phyloP scores from a whole-genome alignment of 2,888 invertebrate species.

The Machimus rusticus region DNA sequence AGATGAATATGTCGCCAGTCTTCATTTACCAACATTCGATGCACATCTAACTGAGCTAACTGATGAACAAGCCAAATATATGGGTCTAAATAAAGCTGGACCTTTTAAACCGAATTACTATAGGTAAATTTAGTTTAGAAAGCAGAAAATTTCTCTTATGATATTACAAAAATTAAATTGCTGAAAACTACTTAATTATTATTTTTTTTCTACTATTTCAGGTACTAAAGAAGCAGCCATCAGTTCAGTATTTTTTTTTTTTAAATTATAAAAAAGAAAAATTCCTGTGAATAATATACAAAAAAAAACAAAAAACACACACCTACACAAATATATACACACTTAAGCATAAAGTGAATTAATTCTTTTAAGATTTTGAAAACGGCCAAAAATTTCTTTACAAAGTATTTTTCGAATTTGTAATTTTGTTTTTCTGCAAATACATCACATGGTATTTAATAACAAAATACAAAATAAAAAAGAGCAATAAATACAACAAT shows the following conservation, averaged over 20 bases:
- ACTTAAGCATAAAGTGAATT: not conserved
- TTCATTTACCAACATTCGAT: conserved; percentile 96
- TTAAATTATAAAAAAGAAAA: not conserved
- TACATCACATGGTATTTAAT: not conserved
- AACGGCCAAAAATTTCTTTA: not conserved
- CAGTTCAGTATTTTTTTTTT: not conserved
- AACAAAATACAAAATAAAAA: not conserved
- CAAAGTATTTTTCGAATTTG: not conserved
- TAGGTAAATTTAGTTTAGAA: conserved; percentile 67
- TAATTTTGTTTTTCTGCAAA: not conserved
- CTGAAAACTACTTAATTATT: not conserved
- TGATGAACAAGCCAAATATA: conserved; percentile 97
- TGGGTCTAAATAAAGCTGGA: conserved; percentile 96
- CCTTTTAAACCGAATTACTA: conserved; percentile 99
- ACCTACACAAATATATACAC: not conserved
- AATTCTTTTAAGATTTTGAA: not conserved
- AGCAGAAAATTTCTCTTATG: not conserved
- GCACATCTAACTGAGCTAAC: conserved; percentile 95
- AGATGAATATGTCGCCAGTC: conserved; percentile 97
- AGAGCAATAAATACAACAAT: not conserved
- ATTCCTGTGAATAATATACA: not conserved
- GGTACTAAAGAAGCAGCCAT: not conserved
- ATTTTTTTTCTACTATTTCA: not conserved
- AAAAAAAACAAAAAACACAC: not conserved
- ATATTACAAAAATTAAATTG: not conserved